phyloP scores from a whole-genome alignment of 2,113 vertebrate species.

The Lates calcarifer region DNA sequence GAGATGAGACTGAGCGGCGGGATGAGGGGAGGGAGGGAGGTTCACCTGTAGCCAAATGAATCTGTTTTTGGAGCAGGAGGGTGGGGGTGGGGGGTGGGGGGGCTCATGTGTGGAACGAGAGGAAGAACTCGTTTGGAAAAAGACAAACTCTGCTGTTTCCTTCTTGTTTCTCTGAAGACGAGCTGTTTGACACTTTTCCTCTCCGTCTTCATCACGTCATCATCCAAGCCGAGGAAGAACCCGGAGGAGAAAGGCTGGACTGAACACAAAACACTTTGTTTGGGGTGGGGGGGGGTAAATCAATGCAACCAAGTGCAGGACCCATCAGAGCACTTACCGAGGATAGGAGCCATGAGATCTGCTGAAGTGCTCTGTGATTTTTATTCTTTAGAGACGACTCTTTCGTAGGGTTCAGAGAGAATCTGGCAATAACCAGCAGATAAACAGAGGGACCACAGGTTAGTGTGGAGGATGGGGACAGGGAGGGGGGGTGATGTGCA shows the following conservation, averaged over 20 bases:
- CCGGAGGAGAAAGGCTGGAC: background rate
- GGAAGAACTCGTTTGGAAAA: slow-evolving; percentile 6
- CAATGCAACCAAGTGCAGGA: slow-evolving; percentile 21
- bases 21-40: background rate
- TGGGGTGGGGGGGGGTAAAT: no score
- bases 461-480: background rate
- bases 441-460: background rate
- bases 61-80: slow-evolving; percentile 2
- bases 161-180: slow-evolving; percentile 23
- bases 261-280: background rate
- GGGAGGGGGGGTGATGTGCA: background rate
- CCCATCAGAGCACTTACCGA: slow-evolving; percentile 29
- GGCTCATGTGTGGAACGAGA: slow-evolving; percentile 3
- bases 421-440: slow-evolving; percentile 58
- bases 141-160: slow-evolving; percentile 39
- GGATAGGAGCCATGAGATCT: slow-evolving; percentile 45
- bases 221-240: slow-evolving; percentile 44
- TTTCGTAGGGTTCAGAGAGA: slow-evolving; percentile 13
- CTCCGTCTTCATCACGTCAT: slow-evolving; percentile 5
- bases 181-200: slow-evolving; percentile 34
- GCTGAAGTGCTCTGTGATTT: background rate
- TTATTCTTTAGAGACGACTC: slow-evolving; percentile 2
- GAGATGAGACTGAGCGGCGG: slow-evolving; percentile 88
- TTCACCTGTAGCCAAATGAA: slow-evolving; percentile 12
- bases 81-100: background rate